Conservation (phyloP, 1,140 invertebrate genomes). For the Aphelinus atriplicis region DNA sequence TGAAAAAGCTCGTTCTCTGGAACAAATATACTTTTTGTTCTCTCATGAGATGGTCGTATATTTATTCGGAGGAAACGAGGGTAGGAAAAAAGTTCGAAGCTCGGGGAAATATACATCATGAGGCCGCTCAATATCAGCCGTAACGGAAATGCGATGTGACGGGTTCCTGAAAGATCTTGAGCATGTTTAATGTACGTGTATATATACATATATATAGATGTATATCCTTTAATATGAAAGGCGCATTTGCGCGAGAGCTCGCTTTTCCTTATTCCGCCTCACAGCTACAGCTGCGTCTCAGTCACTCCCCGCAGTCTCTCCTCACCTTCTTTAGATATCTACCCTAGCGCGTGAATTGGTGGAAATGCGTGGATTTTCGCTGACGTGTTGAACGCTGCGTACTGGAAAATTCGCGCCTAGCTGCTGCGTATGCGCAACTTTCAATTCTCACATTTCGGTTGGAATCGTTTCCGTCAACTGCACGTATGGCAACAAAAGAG, state of each 20-base stretch:
- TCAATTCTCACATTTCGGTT: too few species aligned
- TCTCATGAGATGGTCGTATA: too few species aligned
- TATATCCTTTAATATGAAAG: slow-evolving; percentile 10
- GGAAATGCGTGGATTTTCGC: slow-evolving; percentile 3
- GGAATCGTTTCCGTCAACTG: too few species aligned
- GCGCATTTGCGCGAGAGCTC: slow-evolving; percentile 1
- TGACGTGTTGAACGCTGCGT: not conserved
- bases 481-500: too few species aligned
- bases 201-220: not conserved
- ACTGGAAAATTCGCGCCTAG: slow-evolving; percentile 9
- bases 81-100: not conserved
- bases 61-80: not conserved
- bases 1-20: not conserved
- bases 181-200: not conserved
- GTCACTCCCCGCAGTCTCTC: too few species aligned
- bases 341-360: too few species aligned
- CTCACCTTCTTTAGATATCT: too few species aligned
- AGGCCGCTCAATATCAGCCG: not conserved
- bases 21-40: too few species aligned
- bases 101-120: not conserved
- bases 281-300: too few species aligned
- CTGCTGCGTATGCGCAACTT: too few species aligned
- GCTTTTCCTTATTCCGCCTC: not conserved
- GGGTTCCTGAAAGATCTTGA: slow-evolving; percentile 10
- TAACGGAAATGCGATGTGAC: not conserved